Percentiles rank a stretch among this genome's conserved stretches.
phyloP scores from a whole-genome alignment of 2,797 vertebrate species.

The Eulemur mongoz region DNA sequence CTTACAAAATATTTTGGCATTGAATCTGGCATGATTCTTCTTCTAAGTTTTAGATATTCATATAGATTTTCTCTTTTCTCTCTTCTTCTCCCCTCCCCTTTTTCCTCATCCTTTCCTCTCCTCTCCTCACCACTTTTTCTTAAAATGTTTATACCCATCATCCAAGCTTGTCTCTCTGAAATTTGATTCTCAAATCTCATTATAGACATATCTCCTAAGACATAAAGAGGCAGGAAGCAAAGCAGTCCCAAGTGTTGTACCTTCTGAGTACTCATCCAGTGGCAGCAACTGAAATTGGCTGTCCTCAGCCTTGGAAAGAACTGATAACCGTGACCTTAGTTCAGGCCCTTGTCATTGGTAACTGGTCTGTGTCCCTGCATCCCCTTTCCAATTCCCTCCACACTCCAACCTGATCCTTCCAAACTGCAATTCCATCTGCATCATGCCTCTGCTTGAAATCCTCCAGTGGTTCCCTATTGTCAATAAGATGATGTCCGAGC shows the following conservation, averaged over 20 bases:
- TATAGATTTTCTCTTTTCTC: not conserved
- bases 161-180: not conserved
- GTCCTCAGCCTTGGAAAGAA: not conserved
- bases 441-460: not conserved
- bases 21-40: not conserved
- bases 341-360: not conserved
- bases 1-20: conserved; percentile 13
- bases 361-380: not conserved
- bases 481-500: not conserved
- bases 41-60: not conserved
- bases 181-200: not conserved
- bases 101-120: not conserved
- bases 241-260: not conserved
- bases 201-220: not conserved
- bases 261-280: not conserved
- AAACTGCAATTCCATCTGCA: not conserved
- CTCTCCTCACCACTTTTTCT: not conserved
- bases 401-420: not conserved
- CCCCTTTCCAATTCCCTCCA: not conserved
- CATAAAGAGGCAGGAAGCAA: not conserved
- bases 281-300: not conserved
- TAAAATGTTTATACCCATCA: not conserved
- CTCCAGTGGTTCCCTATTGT: not conserved
- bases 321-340: not conserved
- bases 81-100: not conserved